Evolutionary conservation across 2,797 vertebrate genomes (phyloP).

Genomic region (Sternarchorhynchus goeldii): DNA sequence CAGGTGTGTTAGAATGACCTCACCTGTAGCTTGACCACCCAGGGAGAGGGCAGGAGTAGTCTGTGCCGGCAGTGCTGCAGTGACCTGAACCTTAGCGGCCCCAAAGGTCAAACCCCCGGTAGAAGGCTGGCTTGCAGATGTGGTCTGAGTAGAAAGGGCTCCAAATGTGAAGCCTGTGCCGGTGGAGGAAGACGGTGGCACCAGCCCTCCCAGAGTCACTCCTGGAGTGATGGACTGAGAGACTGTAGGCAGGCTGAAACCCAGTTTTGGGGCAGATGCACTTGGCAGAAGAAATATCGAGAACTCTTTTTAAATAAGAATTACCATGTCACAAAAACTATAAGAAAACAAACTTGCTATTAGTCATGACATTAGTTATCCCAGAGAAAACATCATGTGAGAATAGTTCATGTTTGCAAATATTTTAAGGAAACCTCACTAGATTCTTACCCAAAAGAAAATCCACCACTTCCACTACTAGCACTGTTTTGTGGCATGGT

Average conservation of each 20-base stretch:
- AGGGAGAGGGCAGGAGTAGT: conserved; percentile 68
- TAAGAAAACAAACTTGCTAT: not conserved
- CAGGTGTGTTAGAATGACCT: not conserved
- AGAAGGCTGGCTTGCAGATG: conserved; percentile 57
- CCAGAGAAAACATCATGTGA: not conserved
- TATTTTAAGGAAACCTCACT: too few species aligned
- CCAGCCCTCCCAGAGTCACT: conserved; percentile 68
- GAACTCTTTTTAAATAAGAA: not conserved
- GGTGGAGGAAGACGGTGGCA: conserved; percentile 61
- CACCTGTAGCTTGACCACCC: conserved; percentile 62
- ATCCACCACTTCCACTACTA: conserved; percentile 60
- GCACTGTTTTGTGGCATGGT: conserved; percentile 45
- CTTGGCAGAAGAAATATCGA: conserved; percentile 48
- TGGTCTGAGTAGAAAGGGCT: conserved; percentile 59
- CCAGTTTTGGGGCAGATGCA: conserved; percentile 70
- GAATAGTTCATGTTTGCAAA: not conserved
- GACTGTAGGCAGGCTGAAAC: conserved; percentile 61
- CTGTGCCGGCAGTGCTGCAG: conserved; percentile 55
- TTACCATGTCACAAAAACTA: not conserved
- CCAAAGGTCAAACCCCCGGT: conserved; percentile 75
- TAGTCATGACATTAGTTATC: not conserved
- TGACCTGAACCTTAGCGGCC: conserved; percentile 68
- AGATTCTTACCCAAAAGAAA: conserved; percentile 71
- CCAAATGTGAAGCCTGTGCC: conserved; percentile 71
- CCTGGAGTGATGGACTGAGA: conserved; percentile 64